These are phyloP conservation scores for Enteromius thamalakanensis DNA, from an alignment of 2,797 vertebrate genomes.

Conservation along the genomic window DNA sequence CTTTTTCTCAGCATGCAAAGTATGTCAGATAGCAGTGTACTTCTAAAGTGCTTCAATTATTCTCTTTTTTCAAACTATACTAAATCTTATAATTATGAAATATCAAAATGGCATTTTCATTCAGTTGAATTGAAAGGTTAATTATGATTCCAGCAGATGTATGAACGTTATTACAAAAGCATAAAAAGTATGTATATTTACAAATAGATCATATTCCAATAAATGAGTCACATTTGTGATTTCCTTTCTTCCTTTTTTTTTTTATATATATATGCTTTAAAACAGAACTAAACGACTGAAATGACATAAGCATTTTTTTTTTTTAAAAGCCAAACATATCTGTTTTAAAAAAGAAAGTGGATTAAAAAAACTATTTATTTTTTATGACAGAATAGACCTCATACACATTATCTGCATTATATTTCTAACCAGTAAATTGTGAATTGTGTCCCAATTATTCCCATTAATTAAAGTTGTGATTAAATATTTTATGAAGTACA, in stretches of 20 bases:
- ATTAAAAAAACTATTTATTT: background rate
- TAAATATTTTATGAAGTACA: background rate
- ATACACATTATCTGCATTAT: background rate
- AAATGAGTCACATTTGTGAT: background rate
- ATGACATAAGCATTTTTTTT: background rate
- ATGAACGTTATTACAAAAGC: background rate
- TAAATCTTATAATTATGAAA: background rate
- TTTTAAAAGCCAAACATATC: no score
- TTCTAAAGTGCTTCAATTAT: background rate
- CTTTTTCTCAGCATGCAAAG: background rate
- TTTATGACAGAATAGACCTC: background rate
- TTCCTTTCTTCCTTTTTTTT: no score
- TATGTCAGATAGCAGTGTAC: background rate
- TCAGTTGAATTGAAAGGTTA: background rate
- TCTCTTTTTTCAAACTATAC: background rate
- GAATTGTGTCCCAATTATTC: background rate
- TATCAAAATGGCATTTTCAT: background rate
- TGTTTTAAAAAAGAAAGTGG: background rate
- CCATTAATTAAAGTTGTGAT: background rate
- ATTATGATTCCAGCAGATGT: background rate
- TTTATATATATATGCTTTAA: background rate
- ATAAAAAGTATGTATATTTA: no score
- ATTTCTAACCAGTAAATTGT: background rate
- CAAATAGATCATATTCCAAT: background rate
- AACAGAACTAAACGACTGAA: background rate